phyloP scores from a whole-genome alignment of 1,140 invertebrate genomes.

The Pectinophora gossypiella region DNA sequence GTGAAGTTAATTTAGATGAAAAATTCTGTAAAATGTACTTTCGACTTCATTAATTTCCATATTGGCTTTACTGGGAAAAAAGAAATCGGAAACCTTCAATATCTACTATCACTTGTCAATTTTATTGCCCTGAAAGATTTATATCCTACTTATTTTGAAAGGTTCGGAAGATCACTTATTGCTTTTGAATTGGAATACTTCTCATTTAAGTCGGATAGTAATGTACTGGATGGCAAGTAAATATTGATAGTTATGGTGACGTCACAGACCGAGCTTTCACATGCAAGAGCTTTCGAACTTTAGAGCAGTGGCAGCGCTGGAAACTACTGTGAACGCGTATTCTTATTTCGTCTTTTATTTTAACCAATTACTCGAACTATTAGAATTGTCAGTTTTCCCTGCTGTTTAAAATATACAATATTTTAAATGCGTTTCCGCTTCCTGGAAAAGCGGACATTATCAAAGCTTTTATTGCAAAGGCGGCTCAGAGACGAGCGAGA shows the following conservation, averaged over 20 bases:
- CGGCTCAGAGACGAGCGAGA: too few species aligned
- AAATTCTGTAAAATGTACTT: background rate
- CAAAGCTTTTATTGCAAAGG: too few species aligned
- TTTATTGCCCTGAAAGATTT: constrained; percentile 27
- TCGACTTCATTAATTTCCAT: background rate
- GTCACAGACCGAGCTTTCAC: constrained; percentile 1
- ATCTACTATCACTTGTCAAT: constrained; percentile 28
- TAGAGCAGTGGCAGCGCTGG: too few species aligned
- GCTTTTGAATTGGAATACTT: constrained; percentile 5
- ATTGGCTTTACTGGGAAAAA: background rate
- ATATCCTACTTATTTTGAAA: constrained; percentile 20
- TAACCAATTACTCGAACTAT: too few species aligned
- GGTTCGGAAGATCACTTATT: too few species aligned
- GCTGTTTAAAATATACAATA: too few species aligned
- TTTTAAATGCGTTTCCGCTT: too few species aligned
- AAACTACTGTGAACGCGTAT: too few species aligned
- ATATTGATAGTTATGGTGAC: constrained; percentile 44
- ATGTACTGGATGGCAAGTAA: constrained; percentile 33
- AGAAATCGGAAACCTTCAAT: constrained; percentile 23
- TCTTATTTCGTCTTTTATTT: too few species aligned
- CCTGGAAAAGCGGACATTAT: too few species aligned
- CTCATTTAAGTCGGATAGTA: constrained; percentile 33
- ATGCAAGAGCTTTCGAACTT: too few species aligned
- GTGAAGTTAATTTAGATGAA: background rate
- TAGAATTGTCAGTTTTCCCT: too few species aligned